Conservation (phyloP, 2,888 invertebrate species). For the Candidula unifasciata region DNA sequence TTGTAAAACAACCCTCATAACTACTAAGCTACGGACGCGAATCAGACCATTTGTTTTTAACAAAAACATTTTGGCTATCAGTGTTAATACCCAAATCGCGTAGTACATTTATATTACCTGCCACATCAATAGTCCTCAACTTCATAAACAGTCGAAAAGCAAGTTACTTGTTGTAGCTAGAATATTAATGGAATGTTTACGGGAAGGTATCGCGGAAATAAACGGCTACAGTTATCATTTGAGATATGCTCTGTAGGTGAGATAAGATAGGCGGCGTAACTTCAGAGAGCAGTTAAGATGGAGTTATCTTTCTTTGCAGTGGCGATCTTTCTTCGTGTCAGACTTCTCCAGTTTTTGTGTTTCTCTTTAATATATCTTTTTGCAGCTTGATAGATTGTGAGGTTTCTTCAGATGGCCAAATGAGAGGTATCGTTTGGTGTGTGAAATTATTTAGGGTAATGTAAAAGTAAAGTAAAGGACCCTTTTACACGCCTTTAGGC, state of each 20-base stretch:
- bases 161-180: neutral
- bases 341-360: neutral
- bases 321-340: slow-evolving; percentile 27
- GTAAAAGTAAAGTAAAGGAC: no score
- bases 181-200: slow-evolving; percentile 38
- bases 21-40: no score
- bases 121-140: neutral
- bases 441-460: no score
- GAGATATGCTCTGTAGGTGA: slow-evolving; percentile 21
- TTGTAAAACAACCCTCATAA: no score
- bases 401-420: no score
- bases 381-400: neutral
- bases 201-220: neutral
- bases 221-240: slow-evolving; percentile 11
- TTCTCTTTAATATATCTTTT: slow-evolving; percentile 1
- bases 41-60: no score
- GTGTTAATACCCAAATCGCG: neutral
- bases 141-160: slow-evolving; percentile 15
- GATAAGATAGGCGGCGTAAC: slow-evolving; percentile 12
- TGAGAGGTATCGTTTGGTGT: neutral
- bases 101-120: neutral
- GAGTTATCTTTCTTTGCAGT: slow-evolving; percentile 31
- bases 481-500: no score
- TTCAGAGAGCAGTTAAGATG: slow-evolving; percentile 14
- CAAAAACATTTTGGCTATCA: neutral